These are phyloP conservation scores for Chalcosyrphus nemorum DNA, from an alignment of 2,888 invertebrate species.

Conservation along the genomic window DNA sequence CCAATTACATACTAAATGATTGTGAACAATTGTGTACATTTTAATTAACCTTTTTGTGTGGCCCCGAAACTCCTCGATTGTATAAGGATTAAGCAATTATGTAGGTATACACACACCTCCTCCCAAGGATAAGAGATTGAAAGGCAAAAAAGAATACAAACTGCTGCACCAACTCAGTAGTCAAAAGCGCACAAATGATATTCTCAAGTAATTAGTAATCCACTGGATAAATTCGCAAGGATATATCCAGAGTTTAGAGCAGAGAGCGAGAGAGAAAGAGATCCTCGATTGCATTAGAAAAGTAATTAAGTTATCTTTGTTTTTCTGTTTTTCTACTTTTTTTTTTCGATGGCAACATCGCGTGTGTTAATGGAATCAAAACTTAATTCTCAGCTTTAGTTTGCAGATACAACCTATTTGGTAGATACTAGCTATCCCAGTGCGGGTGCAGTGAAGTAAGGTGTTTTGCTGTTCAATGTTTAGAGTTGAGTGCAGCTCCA, in stretches of 20 bases:
- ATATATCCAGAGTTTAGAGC: background rate
- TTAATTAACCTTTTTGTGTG: conserved; percentile 70
- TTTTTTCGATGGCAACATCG: conserved; percentile 25
- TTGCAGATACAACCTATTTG: background rate
- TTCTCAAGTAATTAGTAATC: conserved; percentile 67
- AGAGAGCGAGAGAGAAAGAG: conserved; percentile 11
- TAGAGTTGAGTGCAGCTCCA: background rate
- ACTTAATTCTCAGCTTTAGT: conserved; percentile 44
- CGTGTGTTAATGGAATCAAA: conserved; percentile 67
- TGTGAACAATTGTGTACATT: conserved; percentile 70
- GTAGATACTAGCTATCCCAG: background rate
- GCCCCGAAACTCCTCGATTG: conserved; percentile 44
- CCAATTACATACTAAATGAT: conserved; percentile 68
- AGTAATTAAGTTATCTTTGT: conserved; percentile 58
- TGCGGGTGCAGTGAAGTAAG: background rate
- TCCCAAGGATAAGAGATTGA: conserved; percentile 34
- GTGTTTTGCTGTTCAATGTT: background rate
- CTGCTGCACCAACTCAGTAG: conserved; percentile 23
- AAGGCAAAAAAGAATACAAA: conserved; percentile 13
- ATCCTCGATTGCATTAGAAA: conserved; percentile 59
- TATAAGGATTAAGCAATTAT: conserved; percentile 67
- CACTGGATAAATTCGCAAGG: conserved; percentile 56
- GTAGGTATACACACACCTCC: conserved; percentile 6
- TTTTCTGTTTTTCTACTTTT: background rate
- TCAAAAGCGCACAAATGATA: conserved; percentile 59